Percentiles rank a stretch among this genome's conserved stretches.
Evolutionary conservation across 2,797 vertebrate genomes (phyloP).

Genomic region (Rhabdomys pumilio): DNA sequence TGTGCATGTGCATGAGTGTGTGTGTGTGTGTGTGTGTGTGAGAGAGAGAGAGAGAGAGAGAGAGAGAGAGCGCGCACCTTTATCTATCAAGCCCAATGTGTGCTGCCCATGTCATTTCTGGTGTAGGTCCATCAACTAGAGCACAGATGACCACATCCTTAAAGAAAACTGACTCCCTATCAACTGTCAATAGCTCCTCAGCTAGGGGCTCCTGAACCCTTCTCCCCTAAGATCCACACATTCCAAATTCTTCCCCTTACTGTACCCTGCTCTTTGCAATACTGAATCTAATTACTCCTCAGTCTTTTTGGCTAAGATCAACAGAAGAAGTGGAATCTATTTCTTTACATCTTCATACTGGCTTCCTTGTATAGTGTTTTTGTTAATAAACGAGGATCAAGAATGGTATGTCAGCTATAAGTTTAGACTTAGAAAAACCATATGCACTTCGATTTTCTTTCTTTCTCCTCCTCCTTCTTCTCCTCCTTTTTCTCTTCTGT

Average conservation of each 20-base stretch:
- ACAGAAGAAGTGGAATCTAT: neutral
- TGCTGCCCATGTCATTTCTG: neutral
- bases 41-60: no score
- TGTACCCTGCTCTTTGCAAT: neutral
- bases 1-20: no score
- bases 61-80: neutral
- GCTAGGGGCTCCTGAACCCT: neutral
- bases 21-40: no score
- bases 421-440: neutral
- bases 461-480: neutral
- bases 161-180: neutral
- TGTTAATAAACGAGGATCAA: neutral
- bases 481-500: neutral
- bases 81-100: neutral
- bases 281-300: neutral
- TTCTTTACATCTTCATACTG: neutral
- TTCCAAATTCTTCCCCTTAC: neutral
- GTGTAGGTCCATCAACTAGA: neutral
- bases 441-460: neutral
- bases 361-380: slow-evolving; percentile 4
- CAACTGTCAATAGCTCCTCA: neutral
- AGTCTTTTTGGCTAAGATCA: neutral
- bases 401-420: neutral
- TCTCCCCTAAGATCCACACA: neutral
- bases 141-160: neutral